phyloP scores from a whole-genome alignment of 2,113 vertebrate species.

The Gnathonemus longibarbis region DNA sequence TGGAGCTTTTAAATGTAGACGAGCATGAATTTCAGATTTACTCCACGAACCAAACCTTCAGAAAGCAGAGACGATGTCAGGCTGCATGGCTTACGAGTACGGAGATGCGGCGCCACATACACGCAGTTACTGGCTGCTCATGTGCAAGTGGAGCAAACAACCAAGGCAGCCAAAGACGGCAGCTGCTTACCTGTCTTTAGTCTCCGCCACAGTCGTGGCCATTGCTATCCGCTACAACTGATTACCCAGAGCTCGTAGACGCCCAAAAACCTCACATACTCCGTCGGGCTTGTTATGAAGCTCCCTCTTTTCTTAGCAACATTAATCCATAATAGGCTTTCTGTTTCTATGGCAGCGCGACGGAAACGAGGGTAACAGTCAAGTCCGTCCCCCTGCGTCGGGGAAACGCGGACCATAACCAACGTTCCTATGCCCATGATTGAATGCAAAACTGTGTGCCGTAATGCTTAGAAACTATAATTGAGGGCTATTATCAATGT shows the following conservation, averaged over 20 bases:
- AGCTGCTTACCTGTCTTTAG: constrained; percentile 34
- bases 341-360: constrained; percentile 34
- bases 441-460: neutral
- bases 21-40: neutral
- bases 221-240: constrained; percentile 2
- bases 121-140: neutral
- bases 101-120: constrained; percentile 9
- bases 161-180: neutral
- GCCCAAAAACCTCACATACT: neutral
- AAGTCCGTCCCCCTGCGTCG: neutral
- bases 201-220: constrained; percentile 26
- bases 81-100: neutral
- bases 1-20: neutral
- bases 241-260: neutral
- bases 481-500: neutral
- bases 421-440: neutral
- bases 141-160: neutral
- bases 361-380: neutral
- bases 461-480: neutral
- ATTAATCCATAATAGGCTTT: constrained; percentile 38
- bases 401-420: neutral
- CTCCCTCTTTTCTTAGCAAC: neutral
- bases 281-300: neutral
- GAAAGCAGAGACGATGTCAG: neutral
- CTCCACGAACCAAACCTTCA: neutral